A percentile compares a stretch with the other conserved stretches of the same genome.
phyloP scores from a whole-genome alignment of 1,140 invertebrate species.

The Lepidurus couesii region DNA sequence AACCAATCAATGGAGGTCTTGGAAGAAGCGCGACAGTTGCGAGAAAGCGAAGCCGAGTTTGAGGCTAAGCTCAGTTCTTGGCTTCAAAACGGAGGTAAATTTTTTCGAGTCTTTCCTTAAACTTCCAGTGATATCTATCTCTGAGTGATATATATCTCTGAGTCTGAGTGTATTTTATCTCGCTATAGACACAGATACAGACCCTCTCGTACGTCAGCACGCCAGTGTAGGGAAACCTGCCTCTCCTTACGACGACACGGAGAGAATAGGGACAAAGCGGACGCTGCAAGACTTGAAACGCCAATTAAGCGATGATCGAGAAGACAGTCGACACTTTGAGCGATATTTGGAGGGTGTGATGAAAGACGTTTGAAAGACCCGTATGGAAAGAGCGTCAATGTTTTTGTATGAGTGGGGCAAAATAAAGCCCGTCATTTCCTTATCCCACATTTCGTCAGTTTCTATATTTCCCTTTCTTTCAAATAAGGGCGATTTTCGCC shows the following conservation, averaged over 20 bases:
- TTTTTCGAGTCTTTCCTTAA: background rate
- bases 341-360: background rate
- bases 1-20: background rate
- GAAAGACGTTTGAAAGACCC: background rate
- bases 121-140: background rate
- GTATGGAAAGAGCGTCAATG: background rate
- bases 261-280: background rate
- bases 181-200: too few relatives aligned
- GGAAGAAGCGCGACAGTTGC: background rate
- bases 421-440: background rate
- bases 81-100: conserved; percentile 4
- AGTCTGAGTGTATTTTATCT: too few relatives aligned
- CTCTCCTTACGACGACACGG: background rate
- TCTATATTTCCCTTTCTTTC: background rate
- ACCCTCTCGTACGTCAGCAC: background rate
- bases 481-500: background rate
- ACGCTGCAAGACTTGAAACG: background rate
- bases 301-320: background rate
- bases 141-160: too few relatives aligned
- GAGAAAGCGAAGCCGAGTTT: background rate
- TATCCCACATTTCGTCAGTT: background rate
- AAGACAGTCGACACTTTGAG: background rate
- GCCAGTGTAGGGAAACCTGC: background rate
- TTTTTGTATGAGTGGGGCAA: background rate
- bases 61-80: background rate